Conservation (phyloP, 2,797 vertebrate species). For the Hybognathus amarus region DNA sequence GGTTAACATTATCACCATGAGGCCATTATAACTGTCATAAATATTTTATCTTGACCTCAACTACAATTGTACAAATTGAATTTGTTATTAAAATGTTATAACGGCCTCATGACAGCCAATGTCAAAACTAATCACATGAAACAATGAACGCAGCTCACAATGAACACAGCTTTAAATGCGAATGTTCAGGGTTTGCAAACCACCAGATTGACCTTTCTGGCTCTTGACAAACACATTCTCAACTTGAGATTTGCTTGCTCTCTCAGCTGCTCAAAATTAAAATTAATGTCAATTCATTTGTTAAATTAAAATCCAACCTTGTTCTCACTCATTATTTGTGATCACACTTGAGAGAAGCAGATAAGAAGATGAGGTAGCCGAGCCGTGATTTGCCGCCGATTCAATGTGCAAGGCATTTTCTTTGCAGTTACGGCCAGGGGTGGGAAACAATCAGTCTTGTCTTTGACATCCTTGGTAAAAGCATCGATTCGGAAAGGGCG, state of each 20-base stretch:
- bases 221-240: constrained; percentile 6
- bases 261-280: constrained; percentile 17
- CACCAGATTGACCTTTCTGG: neutral
- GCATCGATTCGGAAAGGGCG: constrained; percentile 69
- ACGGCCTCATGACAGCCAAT: too few relatives aligned
- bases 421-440: constrained; percentile 67
- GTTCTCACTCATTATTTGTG: constrained; percentile 30
- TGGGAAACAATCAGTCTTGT: constrained; percentile 77
- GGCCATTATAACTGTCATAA: too few relatives aligned
- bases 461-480: constrained; percentile 71
- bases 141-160: neutral
- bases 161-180: neutral
- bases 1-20: too few relatives aligned
- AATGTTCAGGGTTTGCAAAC: neutral
- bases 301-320: constrained; percentile 29
- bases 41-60: too few relatives aligned
- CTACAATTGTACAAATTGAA: too few relatives aligned
- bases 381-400: neutral
- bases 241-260: constrained; percentile 3
- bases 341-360: constrained; percentile 21
- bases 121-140: too few relatives aligned
- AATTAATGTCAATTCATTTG: constrained; percentile 30
- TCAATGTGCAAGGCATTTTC: constrained; percentile 71
- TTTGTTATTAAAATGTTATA: too few relatives aligned
- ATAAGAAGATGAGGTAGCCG: constrained; percentile 4